Evolutionary conservation across 2,113 vertebrate species (phyloP).

Genomic region (Passer domesticus): DNA sequence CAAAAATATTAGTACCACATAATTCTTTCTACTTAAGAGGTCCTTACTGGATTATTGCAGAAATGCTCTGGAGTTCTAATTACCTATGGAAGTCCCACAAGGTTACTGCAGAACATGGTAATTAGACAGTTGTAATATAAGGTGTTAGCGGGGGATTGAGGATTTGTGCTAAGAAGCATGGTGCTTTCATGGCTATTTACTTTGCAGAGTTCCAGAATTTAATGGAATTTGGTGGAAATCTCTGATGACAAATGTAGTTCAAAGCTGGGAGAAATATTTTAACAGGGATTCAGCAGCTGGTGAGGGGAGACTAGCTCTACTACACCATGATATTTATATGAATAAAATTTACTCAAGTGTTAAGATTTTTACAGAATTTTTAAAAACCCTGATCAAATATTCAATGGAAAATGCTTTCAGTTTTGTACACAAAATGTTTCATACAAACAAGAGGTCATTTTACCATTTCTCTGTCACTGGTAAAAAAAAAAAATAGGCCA

Average conservation of each 20-base stretch:
- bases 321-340: background rate
- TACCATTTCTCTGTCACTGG: background rate
- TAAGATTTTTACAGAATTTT: background rate
- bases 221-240: constrained; percentile 67
- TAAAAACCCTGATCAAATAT: background rate
- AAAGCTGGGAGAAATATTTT: background rate
- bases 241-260: constrained; percentile 17
- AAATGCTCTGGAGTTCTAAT: constrained; percentile 77
- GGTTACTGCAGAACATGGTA: constrained; percentile 71
- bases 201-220: constrained; percentile 54
- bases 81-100: constrained; percentile 75
- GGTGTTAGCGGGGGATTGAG: constrained; percentile 70
- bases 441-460: background rate
- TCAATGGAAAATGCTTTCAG: background rate
- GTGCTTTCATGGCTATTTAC: constrained; percentile 75
- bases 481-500: background rate
- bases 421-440: background rate
- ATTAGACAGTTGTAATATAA: constrained; percentile 75
- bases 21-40: constrained; percentile 77
- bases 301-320: background rate
- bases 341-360: background rate
- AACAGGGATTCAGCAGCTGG: background rate
- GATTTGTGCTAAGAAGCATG: constrained; percentile 72
- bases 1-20: constrained; percentile 69
- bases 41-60: constrained; percentile 73